Percentiles rank a stretch among this genome's conserved stretches.
Evolutionary conservation across 1,140 invertebrate genomes (phyloP).

Genomic region (Holcopasites calliopsidis): DNA sequence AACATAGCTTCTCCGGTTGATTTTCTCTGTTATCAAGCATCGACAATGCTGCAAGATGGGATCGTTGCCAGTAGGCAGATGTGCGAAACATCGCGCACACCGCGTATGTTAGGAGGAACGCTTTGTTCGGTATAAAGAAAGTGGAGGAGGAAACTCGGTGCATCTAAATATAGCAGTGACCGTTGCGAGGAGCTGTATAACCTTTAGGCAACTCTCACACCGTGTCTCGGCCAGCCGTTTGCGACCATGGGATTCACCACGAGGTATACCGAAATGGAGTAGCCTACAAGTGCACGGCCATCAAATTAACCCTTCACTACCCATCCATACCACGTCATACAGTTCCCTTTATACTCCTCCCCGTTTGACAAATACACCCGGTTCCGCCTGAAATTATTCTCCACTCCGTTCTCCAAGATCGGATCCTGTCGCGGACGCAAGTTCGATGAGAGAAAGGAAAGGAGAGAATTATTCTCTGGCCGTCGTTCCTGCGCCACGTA

Average conservation of each 20-base stretch:
- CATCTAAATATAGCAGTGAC: conserved; percentile 80
- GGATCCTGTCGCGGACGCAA: neutral
- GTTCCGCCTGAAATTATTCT: too few relatives aligned
- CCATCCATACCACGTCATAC: too few relatives aligned
- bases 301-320: too few relatives aligned
- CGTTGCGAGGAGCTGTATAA: conserved; percentile 70
- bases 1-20: neutral
- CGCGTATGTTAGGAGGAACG: conserved; percentile 68
- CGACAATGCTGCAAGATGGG: too few relatives aligned
- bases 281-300: too few relatives aligned
- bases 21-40: too few relatives aligned
- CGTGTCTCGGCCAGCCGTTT: neutral
- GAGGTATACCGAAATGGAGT: neutral
- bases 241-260: conserved; percentile 9
- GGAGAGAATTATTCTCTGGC: conserved; percentile 50
- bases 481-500: conserved; percentile 42
- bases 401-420: neutral
- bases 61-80: too few relatives aligned
- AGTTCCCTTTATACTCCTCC: neutral
- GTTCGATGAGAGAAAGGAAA: neutral
- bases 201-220: conserved; percentile 69
- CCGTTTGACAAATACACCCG: neutral
- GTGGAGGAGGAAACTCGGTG: conserved; percentile 75
- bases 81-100: conserved; percentile 63
- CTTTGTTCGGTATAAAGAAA: conserved; percentile 77